Evolutionary conservation across 2,888 invertebrate species (phyloP), one percentile per base, ranked within the genome.

Genomic region (Heliconius cydno): DNA sequence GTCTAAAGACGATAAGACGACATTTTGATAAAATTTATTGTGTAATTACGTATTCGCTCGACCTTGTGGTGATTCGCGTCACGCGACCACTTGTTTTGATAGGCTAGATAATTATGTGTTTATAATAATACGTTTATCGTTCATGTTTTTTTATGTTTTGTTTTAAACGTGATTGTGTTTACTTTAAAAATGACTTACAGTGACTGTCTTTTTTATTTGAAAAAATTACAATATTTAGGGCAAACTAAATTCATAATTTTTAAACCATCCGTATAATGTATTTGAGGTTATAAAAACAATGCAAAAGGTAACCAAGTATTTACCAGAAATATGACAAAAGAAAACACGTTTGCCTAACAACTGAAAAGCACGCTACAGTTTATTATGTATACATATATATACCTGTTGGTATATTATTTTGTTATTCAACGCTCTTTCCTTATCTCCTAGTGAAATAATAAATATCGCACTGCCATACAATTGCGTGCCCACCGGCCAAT

Each of bases 21-120:
- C 86, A 87, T 88, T 90, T 88, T 89, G 88, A 87, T 88, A 89
- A 87, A 87, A 66, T 87, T 88, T 88, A 88, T 85, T 86, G 46
- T 15, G 60, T 88, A 90, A 90, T 89, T 87, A 89, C 87, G 84
- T 82, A 85, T 83, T 82, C 83, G 81, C 77, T 79, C 83, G 84
- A 83, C 86, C 85, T 87, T 86, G 85, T 71, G 75, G 77, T 68
- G 81, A 80, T 83, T 82, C 81, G 81, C 81, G 82, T 71, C 80
- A 75, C 76, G 78, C 79, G 57, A 84, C 77, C 68, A 41, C 66
- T 70, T 7, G 28, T 34, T 15, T 22, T 76, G 34, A 9, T n/a
- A 46, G 78, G 78, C 80, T 70, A 63, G 79, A 57, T 79, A 76
- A 76, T 83, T 25, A 71, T 72, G 63, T 67, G 67, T 76, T 68